Base-by-base conservation (phyloP, 2,113 vertebrate genomes). In the Montifringilla adamsi region DNA sequence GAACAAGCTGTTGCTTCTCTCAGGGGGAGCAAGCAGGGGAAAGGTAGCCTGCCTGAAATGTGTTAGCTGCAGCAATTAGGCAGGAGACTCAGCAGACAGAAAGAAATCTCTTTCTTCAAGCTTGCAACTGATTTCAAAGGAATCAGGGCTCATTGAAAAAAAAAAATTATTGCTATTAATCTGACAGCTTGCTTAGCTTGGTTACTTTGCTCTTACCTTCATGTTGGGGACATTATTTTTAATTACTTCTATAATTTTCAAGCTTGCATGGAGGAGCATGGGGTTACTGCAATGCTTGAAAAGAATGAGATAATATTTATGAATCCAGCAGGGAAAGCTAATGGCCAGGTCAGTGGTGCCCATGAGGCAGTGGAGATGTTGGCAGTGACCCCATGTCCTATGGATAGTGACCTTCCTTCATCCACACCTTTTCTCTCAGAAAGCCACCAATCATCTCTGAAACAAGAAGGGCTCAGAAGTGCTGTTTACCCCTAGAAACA, bases 311-410 rank as follows among this genome's bases (percentile, higher is more conserved):
- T 7, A 15, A 2, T 20, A 23, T 47, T 73, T 47, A 19, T 1
- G 14, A 72, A 47, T 15, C 16, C 47, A 59, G 28, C 4, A 11
- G 43, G 12, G 53, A 23, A 33, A 59, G 30, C 0, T 30, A 12
- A 6, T 16, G 33, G 13, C 39, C 10, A 24, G 28, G 19, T 15
- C 53, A 44, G 19, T 3, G 4, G 6, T 27, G 24, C 49, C 44
- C 9, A 4, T 1, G 3, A n/a, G 31, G 31, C 3, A 4, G 13
- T 15, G 17, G 33, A 52, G 49, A 7, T 52, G 19, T 7, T 68
- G 35, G 22, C 1, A 6, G 15, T 56, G 37, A 70, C 44, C 13
- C 12, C 11, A 7, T 0, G 0, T 13, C 20, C 2, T 4, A 6
- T 2, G 1, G 7, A 7, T 3, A 19, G 33, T 27, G 55, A 13